These are phyloP conservation scores for Lepilemur septentrionalis DNA, from an alignment of 2,797 vertebrate genomes.

Conservation along the genomic window DNA sequence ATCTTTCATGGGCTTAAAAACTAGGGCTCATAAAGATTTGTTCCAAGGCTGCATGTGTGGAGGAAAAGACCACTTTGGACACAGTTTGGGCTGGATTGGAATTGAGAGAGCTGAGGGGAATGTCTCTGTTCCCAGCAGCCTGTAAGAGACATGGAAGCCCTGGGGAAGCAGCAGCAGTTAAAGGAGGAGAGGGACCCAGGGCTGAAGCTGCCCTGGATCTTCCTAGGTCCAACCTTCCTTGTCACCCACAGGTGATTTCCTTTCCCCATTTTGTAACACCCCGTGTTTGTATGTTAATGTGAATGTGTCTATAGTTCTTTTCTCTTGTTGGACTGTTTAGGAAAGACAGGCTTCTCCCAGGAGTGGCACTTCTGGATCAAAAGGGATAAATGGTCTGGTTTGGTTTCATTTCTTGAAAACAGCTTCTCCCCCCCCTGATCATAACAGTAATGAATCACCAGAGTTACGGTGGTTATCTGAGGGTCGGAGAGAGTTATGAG, in stretches of 20 bases:
- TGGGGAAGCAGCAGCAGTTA: background rate
- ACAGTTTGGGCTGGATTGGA: background rate
- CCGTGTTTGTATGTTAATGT: background rate
- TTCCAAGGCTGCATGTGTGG: background rate
- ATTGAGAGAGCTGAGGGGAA: background rate
- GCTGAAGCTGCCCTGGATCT: background rate
- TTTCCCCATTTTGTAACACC: background rate
- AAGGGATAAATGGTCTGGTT: background rate
- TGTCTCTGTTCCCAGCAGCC: background rate
- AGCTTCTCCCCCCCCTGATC: background rate
- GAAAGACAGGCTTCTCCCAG: background rate
- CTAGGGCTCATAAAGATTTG: background rate
- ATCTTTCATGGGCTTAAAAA: background rate
- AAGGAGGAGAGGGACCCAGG: background rate
- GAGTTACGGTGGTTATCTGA: background rate
- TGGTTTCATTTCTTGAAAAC: background rate
- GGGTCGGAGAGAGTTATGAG: background rate
- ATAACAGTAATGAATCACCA: background rate
- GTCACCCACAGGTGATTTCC: background rate
- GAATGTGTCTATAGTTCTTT: background rate
- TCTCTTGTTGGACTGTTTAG: background rate
- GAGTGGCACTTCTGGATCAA: background rate
- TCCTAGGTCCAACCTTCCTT: background rate
- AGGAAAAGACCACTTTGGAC: background rate
- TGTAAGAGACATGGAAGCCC: background rate